These are phyloP conservation scores for Agrochola lota DNA, from an alignment of 2,888 invertebrate genomes.

Conservation along the genomic window DNA sequence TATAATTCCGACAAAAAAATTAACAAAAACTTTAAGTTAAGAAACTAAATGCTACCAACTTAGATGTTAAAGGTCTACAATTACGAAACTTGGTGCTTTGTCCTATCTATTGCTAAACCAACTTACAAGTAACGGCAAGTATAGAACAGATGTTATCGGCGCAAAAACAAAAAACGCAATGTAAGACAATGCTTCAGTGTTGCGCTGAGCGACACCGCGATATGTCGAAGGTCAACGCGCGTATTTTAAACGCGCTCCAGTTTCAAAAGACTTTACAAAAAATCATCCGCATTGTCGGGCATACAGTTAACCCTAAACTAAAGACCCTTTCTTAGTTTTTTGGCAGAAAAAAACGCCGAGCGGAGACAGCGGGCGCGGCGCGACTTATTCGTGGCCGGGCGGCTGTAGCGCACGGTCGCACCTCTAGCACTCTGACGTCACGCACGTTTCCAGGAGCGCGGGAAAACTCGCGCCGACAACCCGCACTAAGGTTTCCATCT, in stretches of 20 bases:
- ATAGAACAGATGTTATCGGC: slow-evolving; percentile 64
- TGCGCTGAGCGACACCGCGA: slow-evolving; percentile 56
- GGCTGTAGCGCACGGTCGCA: slow-evolving; percentile 86
- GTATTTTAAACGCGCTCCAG: slow-evolving; percentile 72
- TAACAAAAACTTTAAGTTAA: slow-evolving; percentile 35
- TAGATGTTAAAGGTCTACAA: slow-evolving; percentile 36
- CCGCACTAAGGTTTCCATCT: slow-evolving; percentile 65
- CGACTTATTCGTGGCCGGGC: slow-evolving; percentile 86
- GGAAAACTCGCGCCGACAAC: slow-evolving; percentile 81
- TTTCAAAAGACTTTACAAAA: slow-evolving; percentile 72
- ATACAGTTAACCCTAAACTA: slow-evolving; percentile 86
- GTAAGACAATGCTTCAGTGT: slow-evolving; percentile 65
- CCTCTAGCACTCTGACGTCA: slow-evolving; percentile 72
- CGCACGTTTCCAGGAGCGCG: slow-evolving; percentile 83
- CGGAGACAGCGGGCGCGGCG: slow-evolving; percentile 74
- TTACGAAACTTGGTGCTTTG: slow-evolving; percentile 49
- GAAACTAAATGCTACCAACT: slow-evolving; percentile 42
- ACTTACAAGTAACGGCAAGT: slow-evolving; percentile 28
- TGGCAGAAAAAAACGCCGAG: slow-evolving; percentile 84
- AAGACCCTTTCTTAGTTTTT: slow-evolving; percentile 88
- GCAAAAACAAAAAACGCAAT: slow-evolving; percentile 69
- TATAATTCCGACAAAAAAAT: slow-evolving; percentile 45
- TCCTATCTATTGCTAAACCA: slow-evolving; percentile 48
- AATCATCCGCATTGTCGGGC: slow-evolving; percentile 78
- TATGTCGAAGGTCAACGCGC: slow-evolving; percentile 74